Base-by-base conservation (phyloP, 1,140 invertebrate genomes). In the Fopius arisanus region DNA sequence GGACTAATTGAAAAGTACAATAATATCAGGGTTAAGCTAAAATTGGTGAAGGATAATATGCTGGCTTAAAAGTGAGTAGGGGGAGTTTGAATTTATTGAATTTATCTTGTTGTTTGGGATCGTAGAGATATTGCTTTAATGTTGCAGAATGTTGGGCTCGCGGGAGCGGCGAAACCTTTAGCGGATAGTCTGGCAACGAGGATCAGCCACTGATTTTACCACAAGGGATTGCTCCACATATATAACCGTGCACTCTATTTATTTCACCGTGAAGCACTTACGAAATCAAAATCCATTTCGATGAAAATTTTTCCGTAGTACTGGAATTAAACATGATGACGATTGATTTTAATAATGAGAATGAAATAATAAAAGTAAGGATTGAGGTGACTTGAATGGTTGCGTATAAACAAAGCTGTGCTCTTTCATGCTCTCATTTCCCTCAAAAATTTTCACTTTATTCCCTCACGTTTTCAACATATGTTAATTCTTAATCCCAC, bases 111-210 rank as follows among this genome's bases (percentile, higher is more conserved):
- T 23, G n/a, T n/a, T n/a, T n/a, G n/a, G n/a, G 19, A 21, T 4
- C 28, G 23, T 33, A 14, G 21, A 26, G 19, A 14, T 16, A 68
- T 51, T 1, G 10, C 6, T 69, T 69, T 12, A 37, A 37, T 37
- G 2, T 12, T 31, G 9, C 33, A 37, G 33, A 10, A 37, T 12
- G 7, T 37, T 12, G 26, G 12, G 16, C 2, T 19, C 51, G 7
- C 69, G 69, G 62, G 69, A 70, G n/a, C 29, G 33, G n/a, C 21
- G 69, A 21, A 70, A 70, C 69, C 69, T 70, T 70, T 70, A 19
- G 31, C 40, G n/a, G 3, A 21, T 21, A 6, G 1, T 3, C 5
- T 2, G 1, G n/a, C 43, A 51, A 21, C n/a, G 43, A 51, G 43
- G 5, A 51, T 2, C 43, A 51, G n/a, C 43, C 43, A 51, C 43